Conservation (phyloP, 92 coral and sea anemone species). For the Bergia sp. region DNA sequence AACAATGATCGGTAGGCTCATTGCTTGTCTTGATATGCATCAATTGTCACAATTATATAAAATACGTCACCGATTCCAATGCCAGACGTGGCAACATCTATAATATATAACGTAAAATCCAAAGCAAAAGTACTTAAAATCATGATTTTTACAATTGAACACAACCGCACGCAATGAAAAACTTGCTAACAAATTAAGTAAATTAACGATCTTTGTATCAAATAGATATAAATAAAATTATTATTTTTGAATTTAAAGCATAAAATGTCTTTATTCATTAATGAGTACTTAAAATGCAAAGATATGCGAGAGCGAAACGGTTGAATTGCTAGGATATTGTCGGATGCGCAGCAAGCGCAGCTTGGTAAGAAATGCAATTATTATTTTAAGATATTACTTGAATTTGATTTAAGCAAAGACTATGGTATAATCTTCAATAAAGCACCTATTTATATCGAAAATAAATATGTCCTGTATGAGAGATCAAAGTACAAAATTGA, state of each 20-base stretch:
- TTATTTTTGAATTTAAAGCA: no score
- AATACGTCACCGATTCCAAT: no score
- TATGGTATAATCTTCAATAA: background rate
- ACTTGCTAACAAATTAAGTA: no score
- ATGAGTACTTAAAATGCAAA: background rate
- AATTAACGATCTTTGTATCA: no score
- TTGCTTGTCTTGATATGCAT: no score
- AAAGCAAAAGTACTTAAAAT: no score
- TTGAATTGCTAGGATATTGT: background rate
- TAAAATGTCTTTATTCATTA: background rate
- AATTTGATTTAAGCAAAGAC: background rate
- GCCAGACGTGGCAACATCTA: background rate
- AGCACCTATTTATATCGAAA: background rate
- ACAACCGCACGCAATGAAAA: background rate
- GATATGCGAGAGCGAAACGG: background rate
- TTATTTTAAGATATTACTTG: background rate
- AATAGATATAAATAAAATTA: no score
- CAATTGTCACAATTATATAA: background rate
- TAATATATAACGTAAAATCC: no score
- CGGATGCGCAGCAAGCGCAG: constrained; percentile 23
- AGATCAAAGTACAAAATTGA: background rate
- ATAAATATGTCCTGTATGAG: background rate
- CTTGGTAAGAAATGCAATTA: background rate
- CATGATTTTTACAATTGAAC: no score
- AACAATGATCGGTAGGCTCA: background rate